Evolutionary conservation across 2,888 invertebrate genomes (phyloP).

Genomic region (Pheosia tremula): DNA sequence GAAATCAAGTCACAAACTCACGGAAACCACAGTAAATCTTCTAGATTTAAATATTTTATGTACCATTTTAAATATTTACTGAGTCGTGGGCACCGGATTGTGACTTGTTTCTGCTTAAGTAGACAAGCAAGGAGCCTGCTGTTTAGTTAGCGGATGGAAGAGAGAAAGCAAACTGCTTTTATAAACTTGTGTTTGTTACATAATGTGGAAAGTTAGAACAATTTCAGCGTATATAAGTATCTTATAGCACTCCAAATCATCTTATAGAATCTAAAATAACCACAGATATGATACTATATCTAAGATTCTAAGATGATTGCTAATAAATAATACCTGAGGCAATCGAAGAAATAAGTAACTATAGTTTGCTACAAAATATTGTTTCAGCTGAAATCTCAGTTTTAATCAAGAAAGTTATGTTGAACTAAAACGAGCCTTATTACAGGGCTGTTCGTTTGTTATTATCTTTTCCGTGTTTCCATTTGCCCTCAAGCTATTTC

Average conservation of each 20-base stretch:
- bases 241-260: no score
- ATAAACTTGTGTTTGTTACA: neutral
- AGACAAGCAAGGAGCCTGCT: neutral
- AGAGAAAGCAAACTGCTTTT: neutral
- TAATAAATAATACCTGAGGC: neutral
- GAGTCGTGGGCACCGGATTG: conserved; percentile 19
- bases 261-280: no score
- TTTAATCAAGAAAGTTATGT: conserved; percentile 12
- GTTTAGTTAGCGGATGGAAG: neutral
- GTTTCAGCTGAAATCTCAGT: conserved; percentile 8
- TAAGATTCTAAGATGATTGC: neutral
- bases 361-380: conserved; percentile 7
- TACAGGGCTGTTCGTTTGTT: conserved; percentile 1
- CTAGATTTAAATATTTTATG: conserved; percentile 39
- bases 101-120: conserved; percentile 16
- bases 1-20: conserved; percentile 41
- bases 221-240: neutral
- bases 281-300: neutral
- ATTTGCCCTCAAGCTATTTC: conserved; percentile 16
- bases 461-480: conserved; percentile 14
- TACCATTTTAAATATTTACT: conserved; percentile 37
- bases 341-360: neutral
- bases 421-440: conserved; percentile 9
- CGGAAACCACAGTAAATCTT: conserved; percentile 22
- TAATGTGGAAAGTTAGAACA: neutral